Base-by-base conservation (phyloP, 2,888 invertebrate genomes). In the Sisyra nigra region DNA sequence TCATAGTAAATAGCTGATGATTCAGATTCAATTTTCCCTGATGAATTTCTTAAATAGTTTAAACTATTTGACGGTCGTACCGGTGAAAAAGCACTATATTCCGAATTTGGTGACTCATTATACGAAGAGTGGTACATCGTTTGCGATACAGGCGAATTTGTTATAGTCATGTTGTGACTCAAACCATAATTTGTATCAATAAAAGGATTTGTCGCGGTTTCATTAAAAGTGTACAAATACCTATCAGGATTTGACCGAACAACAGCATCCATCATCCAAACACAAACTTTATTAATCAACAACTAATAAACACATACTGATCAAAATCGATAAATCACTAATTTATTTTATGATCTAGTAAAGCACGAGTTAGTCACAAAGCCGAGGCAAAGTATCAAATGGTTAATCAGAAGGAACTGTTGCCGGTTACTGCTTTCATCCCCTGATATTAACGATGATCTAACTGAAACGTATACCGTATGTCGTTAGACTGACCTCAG, bases 401-500 rank as follows among this genome's bases (percentile, higher is more conserved):
- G 24, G 24, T 24, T 24, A 24, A 7, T 24, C 24, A 24, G 7
- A 24, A 7, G 24, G 24, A 24, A 24, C 24, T 24, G 24, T 24
- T 24, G 24, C 24, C 24, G 7, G 24, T 24, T 24, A 24, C 5
- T 7, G 24, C 7, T 24, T 24, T 24, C 24, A 24, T 24, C 24
- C 24, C 24, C 24, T 24, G 24, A 24, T 24, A 24, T 24, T 24
- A 5, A 24, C 24, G 24, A 24, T 24, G 24, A 24, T 24, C 24
- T 24, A 24, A 24, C 24, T 24, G 24, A 24, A 24, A 24, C 24
- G 24, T 24, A n/a, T 14, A 38, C 38, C 38, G 38, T 38, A 19
- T 38, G 19, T 38, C 38, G 38, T 29, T 40, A 40, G 42, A 42
- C 42, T 42, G 42, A 35, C 42, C 34, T 42, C 19, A 42, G 35